A percentile compares a stretch with the other conserved stretches of the same genome.
Evolutionary conservation across 2,797 vertebrate species (phyloP).

Genomic region (Euphonia xanthogaster): DNA sequence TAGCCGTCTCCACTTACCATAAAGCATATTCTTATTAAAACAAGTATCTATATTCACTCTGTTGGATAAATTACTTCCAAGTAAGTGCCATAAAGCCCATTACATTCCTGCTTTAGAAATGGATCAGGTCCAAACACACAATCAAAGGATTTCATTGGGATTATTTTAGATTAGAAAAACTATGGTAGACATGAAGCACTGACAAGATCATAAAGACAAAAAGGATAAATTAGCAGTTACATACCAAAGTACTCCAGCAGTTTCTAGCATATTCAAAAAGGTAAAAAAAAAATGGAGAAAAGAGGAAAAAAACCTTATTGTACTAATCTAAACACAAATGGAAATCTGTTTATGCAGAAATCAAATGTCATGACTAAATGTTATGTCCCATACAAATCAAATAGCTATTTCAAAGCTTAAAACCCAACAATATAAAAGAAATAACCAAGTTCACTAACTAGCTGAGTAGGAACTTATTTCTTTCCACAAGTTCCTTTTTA

Average conservation of each 20-base stretch:
- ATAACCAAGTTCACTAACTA: slow-evolving; percentile 28
- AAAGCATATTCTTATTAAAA: slow-evolving; percentile 95
- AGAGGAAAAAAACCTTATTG: neutral
- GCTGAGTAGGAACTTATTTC: slow-evolving; percentile 55
- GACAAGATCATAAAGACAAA: slow-evolving; percentile 88
- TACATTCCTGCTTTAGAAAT: slow-evolving; percentile 91
- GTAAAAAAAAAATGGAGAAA: neutral
- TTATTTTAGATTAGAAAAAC: slow-evolving; percentile 97
- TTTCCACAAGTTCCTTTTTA: slow-evolving; percentile 67
- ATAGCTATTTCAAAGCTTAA: slow-evolving; percentile 65
- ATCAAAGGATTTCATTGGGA: slow-evolving; percentile 98
- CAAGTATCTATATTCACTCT: slow-evolving; percentile 90
- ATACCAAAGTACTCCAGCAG: slow-evolving; percentile 77
- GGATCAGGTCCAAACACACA: slow-evolving; percentile 97
- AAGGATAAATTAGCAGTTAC: slow-evolving; percentile 89
- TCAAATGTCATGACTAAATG: slow-evolving; percentile 68
- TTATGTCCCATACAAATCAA: slow-evolving; percentile 69
- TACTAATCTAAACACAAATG: slow-evolving; percentile 66
- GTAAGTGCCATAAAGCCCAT: slow-evolving; percentile 95
- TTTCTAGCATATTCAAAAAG: slow-evolving; percentile 45
- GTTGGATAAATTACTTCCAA: slow-evolving; percentile 91
- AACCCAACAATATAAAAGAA: neutral
- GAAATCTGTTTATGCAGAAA: slow-evolving; percentile 72
- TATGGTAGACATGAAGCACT: slow-evolving; percentile 85
- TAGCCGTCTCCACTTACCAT: slow-evolving; percentile 88